Evolutionary conservation across 1,140 invertebrate genomes (phyloP).

Genomic region (Apis florea): DNA sequence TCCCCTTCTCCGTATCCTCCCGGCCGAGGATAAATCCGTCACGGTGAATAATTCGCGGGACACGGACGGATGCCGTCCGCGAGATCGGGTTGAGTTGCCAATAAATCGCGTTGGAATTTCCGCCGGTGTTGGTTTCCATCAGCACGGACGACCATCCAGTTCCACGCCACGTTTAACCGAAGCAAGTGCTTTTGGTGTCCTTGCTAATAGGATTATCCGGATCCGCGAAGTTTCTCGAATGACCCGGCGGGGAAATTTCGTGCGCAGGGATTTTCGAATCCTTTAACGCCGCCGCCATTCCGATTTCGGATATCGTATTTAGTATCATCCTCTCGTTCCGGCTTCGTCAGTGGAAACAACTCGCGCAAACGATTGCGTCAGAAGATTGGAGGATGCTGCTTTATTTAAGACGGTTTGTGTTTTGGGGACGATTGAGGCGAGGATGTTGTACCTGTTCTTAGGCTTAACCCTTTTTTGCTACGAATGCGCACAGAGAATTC

Average conservation of each 20-base stretch:
- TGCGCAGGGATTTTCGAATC: constrained; percentile 48
- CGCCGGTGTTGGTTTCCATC: constrained; percentile 55
- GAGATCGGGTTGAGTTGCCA: constrained; percentile 24
- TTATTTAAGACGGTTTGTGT: no score
- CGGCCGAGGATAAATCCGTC: constrained; percentile 34
- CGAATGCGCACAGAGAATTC: no score
- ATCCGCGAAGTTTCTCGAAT: constrained; percentile 63
- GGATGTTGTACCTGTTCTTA: no score
- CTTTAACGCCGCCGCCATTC: neutral
- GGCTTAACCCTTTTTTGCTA: no score
- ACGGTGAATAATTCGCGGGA: constrained; percentile 46
- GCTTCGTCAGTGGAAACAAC: no score
- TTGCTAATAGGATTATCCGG: constrained; percentile 65
- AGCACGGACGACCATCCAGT: constrained; percentile 49
- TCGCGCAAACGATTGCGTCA: no score
- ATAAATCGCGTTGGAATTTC: constrained; percentile 46
- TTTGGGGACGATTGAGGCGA: no score
- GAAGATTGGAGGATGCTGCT: no score
- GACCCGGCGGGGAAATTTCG: constrained; percentile 57
- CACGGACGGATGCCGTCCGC: constrained; percentile 37
- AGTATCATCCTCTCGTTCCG: no score
- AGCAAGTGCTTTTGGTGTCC: constrained; percentile 59
- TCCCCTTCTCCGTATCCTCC: neutral
- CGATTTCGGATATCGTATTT: no score
- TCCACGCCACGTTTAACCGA: constrained; percentile 53